Evolutionary conservation across 2,113 vertebrate species (phyloP).

Genomic region (Pseudorasbora parva): DNA sequence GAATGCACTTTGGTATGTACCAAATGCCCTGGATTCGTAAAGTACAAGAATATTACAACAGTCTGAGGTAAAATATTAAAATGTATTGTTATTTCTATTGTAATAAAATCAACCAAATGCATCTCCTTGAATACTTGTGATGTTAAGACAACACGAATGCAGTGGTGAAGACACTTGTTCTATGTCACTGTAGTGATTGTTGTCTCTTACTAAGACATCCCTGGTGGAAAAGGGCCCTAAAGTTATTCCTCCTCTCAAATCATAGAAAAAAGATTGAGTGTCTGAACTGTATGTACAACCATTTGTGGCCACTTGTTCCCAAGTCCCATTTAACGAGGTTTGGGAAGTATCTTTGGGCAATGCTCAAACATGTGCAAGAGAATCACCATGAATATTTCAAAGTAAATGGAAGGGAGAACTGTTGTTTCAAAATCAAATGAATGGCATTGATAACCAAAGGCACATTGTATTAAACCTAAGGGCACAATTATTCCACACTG

Average conservation of each 20-base stretch:
- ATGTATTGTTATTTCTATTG: constrained; percentile 76
- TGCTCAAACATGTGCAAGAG: constrained; percentile 52
- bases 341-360: constrained; percentile 54
- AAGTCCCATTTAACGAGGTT: constrained; percentile 36
- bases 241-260: constrained; percentile 33
- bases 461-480: constrained; percentile 88
- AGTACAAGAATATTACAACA: constrained; percentile 79
- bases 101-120: constrained; percentile 74
- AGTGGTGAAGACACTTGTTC: constrained; percentile 72
- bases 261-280: constrained; percentile 31
- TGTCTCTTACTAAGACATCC: constrained; percentile 55
- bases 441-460: constrained; percentile 87
- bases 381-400: constrained; percentile 43
- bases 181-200: constrained; percentile 60
- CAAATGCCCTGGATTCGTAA: constrained; percentile 93
- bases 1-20: constrained; percentile 99
- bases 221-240: constrained; percentile 54
- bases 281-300: constrained; percentile 48
- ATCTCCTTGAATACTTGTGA: constrained; percentile 70
- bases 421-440: constrained; percentile 64
- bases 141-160: constrained; percentile 74
- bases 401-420: constrained; percentile 67
- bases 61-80: constrained; percentile 78
- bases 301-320: constrained; percentile 37
- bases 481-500: constrained; percentile 78